Evolutionary conservation across 2,888 invertebrate genomes (phyloP).

Genomic region (Eurois occulta): DNA sequence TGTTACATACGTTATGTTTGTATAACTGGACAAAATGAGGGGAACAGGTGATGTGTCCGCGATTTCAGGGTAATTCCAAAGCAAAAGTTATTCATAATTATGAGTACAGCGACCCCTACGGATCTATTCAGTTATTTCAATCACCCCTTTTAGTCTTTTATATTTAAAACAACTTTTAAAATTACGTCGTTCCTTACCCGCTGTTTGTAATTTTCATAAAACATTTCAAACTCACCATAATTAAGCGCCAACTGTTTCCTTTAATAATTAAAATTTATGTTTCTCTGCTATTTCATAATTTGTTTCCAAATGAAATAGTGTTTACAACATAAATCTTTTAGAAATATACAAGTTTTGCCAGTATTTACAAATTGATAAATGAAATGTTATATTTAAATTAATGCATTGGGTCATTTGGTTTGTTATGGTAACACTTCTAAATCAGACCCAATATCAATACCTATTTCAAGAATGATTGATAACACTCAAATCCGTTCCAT

Average conservation of each 20-base stretch:
- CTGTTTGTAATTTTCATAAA: slow-evolving; percentile 3
- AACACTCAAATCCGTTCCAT: not conserved
- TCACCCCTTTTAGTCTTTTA: not conserved
- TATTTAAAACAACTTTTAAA: not conserved
- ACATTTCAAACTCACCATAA: slow-evolving; percentile 25
- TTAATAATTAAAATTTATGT: slow-evolving; percentile 36
- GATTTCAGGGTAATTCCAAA: not conserved
- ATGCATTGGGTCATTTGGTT: slow-evolving; percentile 12
- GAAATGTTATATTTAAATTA: slow-evolving; percentile 34
- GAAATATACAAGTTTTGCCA: slow-evolving; percentile 29
- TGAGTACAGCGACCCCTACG: not conserved
- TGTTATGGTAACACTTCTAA: slow-evolving; percentile 14
- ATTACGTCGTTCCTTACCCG: not conserved
- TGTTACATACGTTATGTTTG: not conserved
- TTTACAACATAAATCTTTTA: slow-evolving; percentile 41
- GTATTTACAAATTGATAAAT: slow-evolving; percentile 37
- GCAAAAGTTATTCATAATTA: not conserved
- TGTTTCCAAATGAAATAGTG: slow-evolving; percentile 37
- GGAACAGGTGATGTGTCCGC: not conserved
- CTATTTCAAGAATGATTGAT: slow-evolving; percentile 5
- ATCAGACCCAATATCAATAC: slow-evolving; percentile 1
- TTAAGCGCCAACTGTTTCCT: slow-evolving; percentile 44
- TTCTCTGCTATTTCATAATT: slow-evolving; percentile 38
- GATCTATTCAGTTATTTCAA: not conserved
- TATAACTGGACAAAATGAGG: not conserved